Conservation (phyloP, 2,113 vertebrate species). For the Camelus bactrianus region DNA sequence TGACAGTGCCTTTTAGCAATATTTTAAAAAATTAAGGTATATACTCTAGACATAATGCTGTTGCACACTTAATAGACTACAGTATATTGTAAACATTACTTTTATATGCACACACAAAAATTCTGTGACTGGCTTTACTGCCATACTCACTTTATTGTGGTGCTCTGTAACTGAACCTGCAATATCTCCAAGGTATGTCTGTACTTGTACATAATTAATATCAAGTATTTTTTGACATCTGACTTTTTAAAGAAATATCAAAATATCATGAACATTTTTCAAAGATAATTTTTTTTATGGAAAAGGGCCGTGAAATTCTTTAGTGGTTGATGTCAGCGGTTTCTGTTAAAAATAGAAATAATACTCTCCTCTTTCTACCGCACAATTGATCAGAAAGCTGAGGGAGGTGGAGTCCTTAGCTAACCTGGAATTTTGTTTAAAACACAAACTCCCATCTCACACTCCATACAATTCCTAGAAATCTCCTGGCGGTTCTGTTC, state of each 20-base stretch:
- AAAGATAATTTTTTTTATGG: background rate
- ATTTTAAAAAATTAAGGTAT: background rate
- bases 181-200: background rate
- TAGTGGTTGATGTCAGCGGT: background rate
- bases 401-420: background rate
- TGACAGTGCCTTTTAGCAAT: background rate
- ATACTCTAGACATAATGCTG: background rate
- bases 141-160: background rate
- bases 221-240: background rate
- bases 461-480: background rate
- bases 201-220: background rate
- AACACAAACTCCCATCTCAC: background rate
- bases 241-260: background rate
- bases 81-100: background rate
- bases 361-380: background rate
- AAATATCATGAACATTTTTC: background rate
- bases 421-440: background rate
- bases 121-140: background rate
- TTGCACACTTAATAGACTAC: background rate
- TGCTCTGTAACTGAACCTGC: background rate
- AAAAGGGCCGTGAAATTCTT: background rate
- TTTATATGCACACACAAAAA: background rate
- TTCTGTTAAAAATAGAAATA: constrained; percentile 8
- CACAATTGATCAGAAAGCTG: background rate
- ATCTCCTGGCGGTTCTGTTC: accelerated